Percentiles rank a stretch among this genome's conserved stretches.
Conservation (phyloP, 2,888 invertebrate species). For the Vanessa cardui region DNA sequence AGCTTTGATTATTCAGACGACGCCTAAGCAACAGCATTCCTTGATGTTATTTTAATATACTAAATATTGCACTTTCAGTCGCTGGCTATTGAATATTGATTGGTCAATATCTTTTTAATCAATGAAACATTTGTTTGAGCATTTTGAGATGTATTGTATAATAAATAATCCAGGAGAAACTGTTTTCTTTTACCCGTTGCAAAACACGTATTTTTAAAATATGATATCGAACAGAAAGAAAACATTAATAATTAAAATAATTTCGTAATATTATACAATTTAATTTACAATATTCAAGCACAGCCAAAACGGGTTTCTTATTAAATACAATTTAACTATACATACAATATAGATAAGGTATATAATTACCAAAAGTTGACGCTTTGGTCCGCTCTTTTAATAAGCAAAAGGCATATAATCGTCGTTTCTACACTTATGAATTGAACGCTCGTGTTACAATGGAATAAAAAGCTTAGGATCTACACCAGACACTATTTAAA, state of each 20-base stretch:
- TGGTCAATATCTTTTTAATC: background rate
- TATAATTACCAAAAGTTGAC: slow-evolving; percentile 68
- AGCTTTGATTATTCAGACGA: background rate
- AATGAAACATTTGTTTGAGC: background rate
- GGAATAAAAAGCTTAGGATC: slow-evolving; percentile 35
- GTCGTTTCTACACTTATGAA: slow-evolving; percentile 24
- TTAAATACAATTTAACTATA: slow-evolving; percentile 55
- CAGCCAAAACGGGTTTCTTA: slow-evolving; percentile 74
- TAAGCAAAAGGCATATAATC: slow-evolving; percentile 72
- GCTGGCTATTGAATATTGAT: background rate
- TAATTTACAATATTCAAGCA: slow-evolving; percentile 67
- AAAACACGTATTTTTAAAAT: background rate
- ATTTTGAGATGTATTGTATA: background rate
- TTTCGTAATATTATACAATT: slow-evolving; percentile 33
- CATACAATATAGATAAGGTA: slow-evolving; percentile 63
- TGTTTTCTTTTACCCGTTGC: slow-evolving; percentile 4
- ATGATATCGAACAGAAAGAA: slow-evolving; percentile 22
- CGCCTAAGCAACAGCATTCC: background rate
- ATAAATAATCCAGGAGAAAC: background rate
- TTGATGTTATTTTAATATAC: background rate
- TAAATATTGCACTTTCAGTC: slow-evolving; percentile 2
- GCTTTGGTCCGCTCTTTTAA: slow-evolving; percentile 75
- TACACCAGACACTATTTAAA: slow-evolving; percentile 31
- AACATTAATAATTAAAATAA: slow-evolving; percentile 32
- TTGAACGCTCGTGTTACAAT: slow-evolving; percentile 30